phyloP scores from a whole-genome alignment of 92 coral and sea anemone species.

The Parazoanthus swiftii region DNA sequence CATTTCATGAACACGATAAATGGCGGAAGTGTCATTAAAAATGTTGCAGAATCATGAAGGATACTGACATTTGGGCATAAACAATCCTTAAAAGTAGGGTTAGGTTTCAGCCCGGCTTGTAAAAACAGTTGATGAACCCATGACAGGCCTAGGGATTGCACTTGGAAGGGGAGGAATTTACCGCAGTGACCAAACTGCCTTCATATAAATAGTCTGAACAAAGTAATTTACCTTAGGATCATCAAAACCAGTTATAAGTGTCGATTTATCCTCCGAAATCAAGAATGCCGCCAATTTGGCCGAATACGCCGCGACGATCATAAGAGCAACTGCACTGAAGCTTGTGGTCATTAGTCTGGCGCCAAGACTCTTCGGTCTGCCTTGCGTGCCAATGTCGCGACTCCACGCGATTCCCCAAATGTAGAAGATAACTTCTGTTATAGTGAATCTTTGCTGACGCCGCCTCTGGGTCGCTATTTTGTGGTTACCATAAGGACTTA shows the following conservation, averaged over 20 bases:
- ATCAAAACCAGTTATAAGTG: neutral
- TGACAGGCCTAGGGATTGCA: too few species aligned
- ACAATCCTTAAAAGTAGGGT: too few species aligned
- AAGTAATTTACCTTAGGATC: conserved; percentile 12
- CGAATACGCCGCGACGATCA: conserved; percentile 20
- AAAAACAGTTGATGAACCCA: too few species aligned
- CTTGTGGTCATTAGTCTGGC: conserved; percentile 1
- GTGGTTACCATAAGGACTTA: conserved; percentile 14
- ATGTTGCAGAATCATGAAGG: too few species aligned
- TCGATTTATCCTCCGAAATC: neutral
- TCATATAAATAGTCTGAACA: neutral
- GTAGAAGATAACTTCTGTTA: conserved; percentile 12
- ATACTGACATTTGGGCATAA: too few species aligned
- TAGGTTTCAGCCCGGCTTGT: too few species aligned
- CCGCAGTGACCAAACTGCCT: neutral
- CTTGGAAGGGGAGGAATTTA: too few species aligned
- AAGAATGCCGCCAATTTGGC: conserved; percentile 13
- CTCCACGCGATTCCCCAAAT: conserved; percentile 21
- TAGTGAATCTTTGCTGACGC: neutral
- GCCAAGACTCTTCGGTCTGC: conserved; percentile 6
- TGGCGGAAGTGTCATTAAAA: too few species aligned
- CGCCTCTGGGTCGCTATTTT: neutral
- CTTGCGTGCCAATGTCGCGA: neutral
- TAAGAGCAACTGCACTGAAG: conserved; percentile 3
- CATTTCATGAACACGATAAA: too few species aligned